phyloP scores from a whole-genome alignment of 2,888 invertebrate species.

The Dinocampus coccinellae region DNA sequence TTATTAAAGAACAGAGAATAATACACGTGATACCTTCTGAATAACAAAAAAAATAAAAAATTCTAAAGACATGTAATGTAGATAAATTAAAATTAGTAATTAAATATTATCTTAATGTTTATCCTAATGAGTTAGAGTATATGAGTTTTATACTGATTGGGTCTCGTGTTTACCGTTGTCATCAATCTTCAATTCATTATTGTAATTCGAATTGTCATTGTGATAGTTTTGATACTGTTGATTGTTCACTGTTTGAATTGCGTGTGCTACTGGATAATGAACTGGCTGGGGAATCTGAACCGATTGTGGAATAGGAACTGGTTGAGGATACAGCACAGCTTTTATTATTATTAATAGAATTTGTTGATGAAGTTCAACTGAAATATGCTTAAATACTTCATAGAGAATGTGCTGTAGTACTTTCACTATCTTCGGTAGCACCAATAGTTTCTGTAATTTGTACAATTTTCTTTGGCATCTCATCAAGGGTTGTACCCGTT shows the following conservation, averaged over 20 bases:
- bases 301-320: constrained; percentile 61
- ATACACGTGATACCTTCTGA: neutral
- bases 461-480: constrained; percentile 77
- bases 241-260: constrained; percentile 38
- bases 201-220: constrained; percentile 14
- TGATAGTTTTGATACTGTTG: constrained; percentile 1
- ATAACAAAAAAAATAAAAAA: too few relatives aligned
- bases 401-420: constrained; percentile 65
- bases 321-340: constrained; percentile 60
- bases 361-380: constrained; percentile 63
- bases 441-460: constrained; percentile 78
- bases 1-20: neutral
- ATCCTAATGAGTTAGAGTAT: neutral
- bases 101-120: neutral
- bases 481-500: constrained; percentile 65
- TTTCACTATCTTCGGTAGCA: constrained; percentile 70
- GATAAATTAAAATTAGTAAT: neutral
- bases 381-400: constrained; percentile 59
- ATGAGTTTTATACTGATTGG: neutral
- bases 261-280: constrained; percentile 59
- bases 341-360: constrained; percentile 55
- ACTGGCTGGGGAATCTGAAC: constrained; percentile 55
- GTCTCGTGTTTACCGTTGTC: constrained; percentile 2
- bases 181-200: constrained; percentile 1
- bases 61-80: neutral